A percentile compares a stretch with the other conserved stretches of the same genome.
These are phyloP conservation scores for Heterodera schachtii DNA, from an alignment of 1,140 invertebrate species.

Conservation along the genomic window DNA sequence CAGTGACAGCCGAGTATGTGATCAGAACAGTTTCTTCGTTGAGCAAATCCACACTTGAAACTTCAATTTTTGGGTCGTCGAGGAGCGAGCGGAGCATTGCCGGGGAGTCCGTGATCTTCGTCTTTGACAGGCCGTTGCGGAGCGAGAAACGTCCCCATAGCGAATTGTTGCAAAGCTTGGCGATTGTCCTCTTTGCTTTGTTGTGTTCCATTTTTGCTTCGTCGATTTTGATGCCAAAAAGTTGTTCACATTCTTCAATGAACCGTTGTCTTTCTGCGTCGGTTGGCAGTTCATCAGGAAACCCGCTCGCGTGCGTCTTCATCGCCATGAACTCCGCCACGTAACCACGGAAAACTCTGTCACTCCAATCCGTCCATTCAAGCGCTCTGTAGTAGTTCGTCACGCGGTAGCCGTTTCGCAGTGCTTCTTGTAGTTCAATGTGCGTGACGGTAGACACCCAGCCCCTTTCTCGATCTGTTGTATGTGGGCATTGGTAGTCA, in stretches of 20 bases:
- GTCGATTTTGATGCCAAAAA: conserved; percentile 2
- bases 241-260: background rate
- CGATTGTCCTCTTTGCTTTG: conserved; percentile 6
- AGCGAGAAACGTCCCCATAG: conserved; percentile 7
- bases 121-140: conserved; percentile 2
- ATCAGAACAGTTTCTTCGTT: background rate
- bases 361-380: background rate
- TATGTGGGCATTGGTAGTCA: background rate
- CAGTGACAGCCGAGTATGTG: background rate
- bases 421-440: conserved; percentile 8
- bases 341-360: background rate
- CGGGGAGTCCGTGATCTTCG: background rate
- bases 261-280: background rate
- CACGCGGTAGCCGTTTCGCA: background rate
- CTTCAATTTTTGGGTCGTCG: conserved; percentile 9
- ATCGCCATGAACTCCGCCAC: conserved; percentile 8
- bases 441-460: background rate
- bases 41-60: background rate
- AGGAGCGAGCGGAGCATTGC: background rate
- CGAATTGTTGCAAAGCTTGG: conserved; percentile 6
- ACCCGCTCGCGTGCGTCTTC: conserved; percentile 17
- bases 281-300: background rate
- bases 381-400: background rate
- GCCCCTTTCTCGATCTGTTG: background rate
- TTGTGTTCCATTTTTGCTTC: background rate